Evolutionary conservation across 2,797 vertebrate species (phyloP), one percentile per base, ranked within the genome.

Genomic region (Anas georgica): DNA sequence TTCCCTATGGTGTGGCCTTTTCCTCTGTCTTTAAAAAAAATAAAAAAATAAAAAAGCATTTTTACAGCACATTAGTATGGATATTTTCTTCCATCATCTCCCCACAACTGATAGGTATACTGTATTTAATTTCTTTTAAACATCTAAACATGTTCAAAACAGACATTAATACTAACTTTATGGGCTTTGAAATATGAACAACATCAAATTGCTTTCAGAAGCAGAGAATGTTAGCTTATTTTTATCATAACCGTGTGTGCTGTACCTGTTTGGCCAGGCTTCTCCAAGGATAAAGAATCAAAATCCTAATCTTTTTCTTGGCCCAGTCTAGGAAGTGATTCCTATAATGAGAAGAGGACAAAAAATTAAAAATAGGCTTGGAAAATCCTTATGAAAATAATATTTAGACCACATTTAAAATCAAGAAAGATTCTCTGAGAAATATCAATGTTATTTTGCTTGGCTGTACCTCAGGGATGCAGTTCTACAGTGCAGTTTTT

Each of bases 1-100:
- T 93, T 94, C 83, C 94, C 83, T 54, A 64, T 93, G 92, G 94
- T 84, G 97, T 93, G 90, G 95, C 75, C 94, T 96, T 96, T 95
- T 91, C 89, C 69, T 86, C 83, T 86, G 82, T 90, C 78, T 97
- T 91, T 75, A 74, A 87, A 95, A 29, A 28, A 55, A 31, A 43
- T 10, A 63, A 63, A 63, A 9, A 22, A 39, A 31, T 43, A 21
- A 31, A 89, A 90, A 94, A 48, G 26, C 60, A 28, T 64, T 88
- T 94, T 87, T 56, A 35, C 43, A 31, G n/a, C 39, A 62, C 5
- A 2, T 45, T 76, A 72, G 54, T 50, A 81, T 67, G 54, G 91
- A 37, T 75, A 48, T 83, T 82, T 95, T 95, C 25, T 88, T 55
- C 11, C 20, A 26, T 81, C 39, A 50, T 59, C 13, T 89, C 52